A percentile compares a stretch with the other conserved stretches of the same genome.
These are phyloP conservation scores for Haliclystus octoradiatus DNA, from an alignment of 30 jellyfish, hydroid and myxozoan species.

Conservation along the genomic window DNA sequence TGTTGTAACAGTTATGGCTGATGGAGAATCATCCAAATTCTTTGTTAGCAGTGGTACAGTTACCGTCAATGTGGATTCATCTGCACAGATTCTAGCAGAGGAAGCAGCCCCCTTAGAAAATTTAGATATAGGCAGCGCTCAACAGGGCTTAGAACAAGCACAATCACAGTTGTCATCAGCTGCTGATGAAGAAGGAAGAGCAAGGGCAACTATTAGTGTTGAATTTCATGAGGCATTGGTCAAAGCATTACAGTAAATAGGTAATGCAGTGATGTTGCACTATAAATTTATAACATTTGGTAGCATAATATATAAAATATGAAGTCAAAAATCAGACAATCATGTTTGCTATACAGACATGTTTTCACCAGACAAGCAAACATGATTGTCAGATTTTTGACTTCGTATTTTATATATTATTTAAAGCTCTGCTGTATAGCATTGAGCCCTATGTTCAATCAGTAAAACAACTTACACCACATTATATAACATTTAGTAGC, in stretches of 20 bases:
- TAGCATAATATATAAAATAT: too few relatives aligned
- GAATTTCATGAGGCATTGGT: conserved; percentile 76
- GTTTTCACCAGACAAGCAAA: too few relatives aligned
- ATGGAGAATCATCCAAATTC: conserved; percentile 27
- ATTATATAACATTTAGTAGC: too few relatives aligned
- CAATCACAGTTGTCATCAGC: conserved; percentile 56
- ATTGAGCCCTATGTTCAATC: too few relatives aligned
- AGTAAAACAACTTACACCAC: too few relatives aligned
- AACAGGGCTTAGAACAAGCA: conserved; percentile 72
- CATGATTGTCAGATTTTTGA: too few relatives aligned
- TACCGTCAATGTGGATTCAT: conserved; percentile 80
- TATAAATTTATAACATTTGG: too few relatives aligned
- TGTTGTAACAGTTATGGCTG: conserved; percentile 18
- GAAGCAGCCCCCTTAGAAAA: conserved; percentile 80
- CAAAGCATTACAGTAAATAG: conserved; percentile 38
- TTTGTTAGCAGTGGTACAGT: conserved; percentile 96
- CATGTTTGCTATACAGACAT: too few relatives aligned
- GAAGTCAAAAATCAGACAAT: too few relatives aligned
- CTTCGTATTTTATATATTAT: too few relatives aligned
- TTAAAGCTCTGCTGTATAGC: too few relatives aligned
- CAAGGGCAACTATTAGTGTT: conserved; percentile 55
- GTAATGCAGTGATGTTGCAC: too few relatives aligned
- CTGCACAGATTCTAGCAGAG: conserved; percentile 92
- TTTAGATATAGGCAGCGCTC: conserved; percentile 63
- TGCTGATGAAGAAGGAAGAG: conserved; percentile 47